Evolutionary conservation across 2,113 vertebrate genomes (phyloP).

Genomic region (Dasypus novemcinctus): DNA sequence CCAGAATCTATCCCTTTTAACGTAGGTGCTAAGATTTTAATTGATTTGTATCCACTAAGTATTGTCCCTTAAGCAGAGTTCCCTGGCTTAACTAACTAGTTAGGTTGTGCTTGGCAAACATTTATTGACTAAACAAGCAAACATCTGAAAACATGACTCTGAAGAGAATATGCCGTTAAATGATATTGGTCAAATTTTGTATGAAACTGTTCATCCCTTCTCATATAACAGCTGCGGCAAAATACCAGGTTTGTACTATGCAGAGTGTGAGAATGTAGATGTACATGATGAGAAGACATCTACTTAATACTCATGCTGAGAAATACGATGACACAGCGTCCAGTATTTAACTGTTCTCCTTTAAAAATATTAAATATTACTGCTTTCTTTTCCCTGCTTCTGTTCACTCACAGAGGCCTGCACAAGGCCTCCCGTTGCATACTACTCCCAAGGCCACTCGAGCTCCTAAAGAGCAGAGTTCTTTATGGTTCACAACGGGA

Average conservation of each 20-base stretch:
- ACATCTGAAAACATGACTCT: neutral
- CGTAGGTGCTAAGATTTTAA: neutral
- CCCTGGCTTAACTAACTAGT: neutral
- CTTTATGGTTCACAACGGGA: neutral
- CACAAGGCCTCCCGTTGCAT: rapidly evolving
- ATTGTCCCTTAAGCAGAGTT: neutral
- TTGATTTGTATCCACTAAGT: rapidly evolving
- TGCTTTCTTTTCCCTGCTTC: neutral
- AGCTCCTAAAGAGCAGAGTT: neutral
- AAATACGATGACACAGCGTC: rapidly evolving
- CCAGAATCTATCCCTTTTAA: too few relatives aligned
- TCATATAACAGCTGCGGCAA: neutral
- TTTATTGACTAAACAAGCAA: neutral
- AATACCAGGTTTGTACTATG: rapidly evolving
- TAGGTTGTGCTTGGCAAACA: neutral
- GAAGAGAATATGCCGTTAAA: neutral
- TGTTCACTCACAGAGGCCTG: neutral
- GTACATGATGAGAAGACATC: neutral
- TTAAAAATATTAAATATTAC: rapidly evolving
- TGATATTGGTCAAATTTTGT: neutral
- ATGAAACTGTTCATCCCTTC: neutral
- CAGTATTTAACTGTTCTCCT: rapidly evolving
- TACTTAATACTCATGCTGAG: neutral
- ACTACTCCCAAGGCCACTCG: rapidly evolving
- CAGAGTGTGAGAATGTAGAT: rapidly evolving